These are phyloP conservation scores for Entomyzon cyanotis DNA, from an alignment of 2,113 vertebrate species.

Conservation along the genomic window DNA sequence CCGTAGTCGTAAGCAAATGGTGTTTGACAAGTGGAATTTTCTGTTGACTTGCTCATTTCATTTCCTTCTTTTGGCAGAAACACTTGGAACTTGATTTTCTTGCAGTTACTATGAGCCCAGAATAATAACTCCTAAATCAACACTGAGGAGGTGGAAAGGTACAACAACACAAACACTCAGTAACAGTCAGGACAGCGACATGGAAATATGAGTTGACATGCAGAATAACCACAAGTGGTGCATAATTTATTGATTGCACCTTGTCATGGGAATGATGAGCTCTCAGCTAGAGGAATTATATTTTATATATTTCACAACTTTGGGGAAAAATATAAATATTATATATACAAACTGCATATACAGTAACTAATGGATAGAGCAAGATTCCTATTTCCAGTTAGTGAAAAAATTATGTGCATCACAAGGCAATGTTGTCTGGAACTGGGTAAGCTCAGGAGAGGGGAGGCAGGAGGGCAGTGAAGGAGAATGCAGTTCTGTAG, in stretches of 20 bases:
- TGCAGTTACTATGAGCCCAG: constrained; percentile 74
- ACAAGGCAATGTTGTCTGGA: constrained; percentile 14
- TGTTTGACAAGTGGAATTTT: constrained; percentile 78
- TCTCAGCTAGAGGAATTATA: constrained; percentile 74
- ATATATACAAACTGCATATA: constrained; percentile 73
- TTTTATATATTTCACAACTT: constrained; percentile 76
- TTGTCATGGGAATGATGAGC: constrained; percentile 74
- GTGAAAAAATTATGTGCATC: constrained; percentile 42
- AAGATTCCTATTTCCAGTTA: constrained; percentile 65
- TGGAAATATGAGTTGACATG: constrained; percentile 73
- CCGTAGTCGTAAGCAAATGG: constrained; percentile 69
- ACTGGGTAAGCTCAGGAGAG: background rate
- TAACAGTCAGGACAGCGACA: constrained; percentile 73
- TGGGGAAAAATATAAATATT: constrained; percentile 71
- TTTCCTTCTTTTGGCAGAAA: constrained; percentile 75
- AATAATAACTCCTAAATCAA: constrained; percentile 77
- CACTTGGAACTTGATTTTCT: constrained; percentile 75
- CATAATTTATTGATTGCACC: constrained; percentile 75
- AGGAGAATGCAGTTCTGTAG: background rate
- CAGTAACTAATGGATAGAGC: constrained; percentile 68
- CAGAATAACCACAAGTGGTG: constrained; percentile 72
- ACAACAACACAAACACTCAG: constrained; percentile 76
- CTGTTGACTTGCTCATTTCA: constrained; percentile 77
- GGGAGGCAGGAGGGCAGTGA: background rate
- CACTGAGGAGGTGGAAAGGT: constrained; percentile 76